These are phyloP conservation scores for Halcyon senegalensis DNA, from an alignment of 2,113 vertebrate species.

Conservation along the genomic window DNA sequence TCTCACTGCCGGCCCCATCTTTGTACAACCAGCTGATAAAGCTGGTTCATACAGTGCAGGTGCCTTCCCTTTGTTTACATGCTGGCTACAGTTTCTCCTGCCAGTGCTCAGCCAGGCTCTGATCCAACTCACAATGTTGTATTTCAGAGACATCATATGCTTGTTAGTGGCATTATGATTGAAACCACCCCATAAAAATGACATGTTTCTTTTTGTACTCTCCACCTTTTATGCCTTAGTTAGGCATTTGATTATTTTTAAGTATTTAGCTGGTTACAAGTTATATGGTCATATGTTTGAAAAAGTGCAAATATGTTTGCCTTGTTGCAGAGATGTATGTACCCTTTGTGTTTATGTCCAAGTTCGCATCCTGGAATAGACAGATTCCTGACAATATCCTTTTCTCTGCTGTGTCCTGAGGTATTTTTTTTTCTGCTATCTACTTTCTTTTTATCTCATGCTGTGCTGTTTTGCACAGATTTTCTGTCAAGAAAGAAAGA, in stretches of 20 bases:
- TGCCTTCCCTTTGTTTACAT: not conserved
- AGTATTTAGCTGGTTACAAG: not conserved
- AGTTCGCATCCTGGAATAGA: not conserved
- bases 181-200: not conserved
- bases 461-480: not conserved
- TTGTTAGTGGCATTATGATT: not conserved
- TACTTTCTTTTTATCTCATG: not conserved
- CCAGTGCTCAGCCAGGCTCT: not conserved
- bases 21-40: not conserved
- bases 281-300: not conserved
- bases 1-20: not conserved
- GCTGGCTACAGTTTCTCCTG: not conserved
- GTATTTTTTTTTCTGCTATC: not conserved
- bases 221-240: not conserved
- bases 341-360: not conserved
- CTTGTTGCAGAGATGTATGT: not conserved
- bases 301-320: not conserved
- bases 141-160: not conserved
- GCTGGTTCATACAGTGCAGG: not conserved
- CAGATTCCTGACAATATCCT: not conserved
- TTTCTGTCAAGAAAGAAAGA: conserved; percentile 16
- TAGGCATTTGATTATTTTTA: not conserved
- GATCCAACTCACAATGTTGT: not conserved
- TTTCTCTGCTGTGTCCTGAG: not conserved
- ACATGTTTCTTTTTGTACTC: not conserved